Evolutionary conservation across 2,797 vertebrate species (phyloP).

Genomic region (Xerus rutilus): DNA sequence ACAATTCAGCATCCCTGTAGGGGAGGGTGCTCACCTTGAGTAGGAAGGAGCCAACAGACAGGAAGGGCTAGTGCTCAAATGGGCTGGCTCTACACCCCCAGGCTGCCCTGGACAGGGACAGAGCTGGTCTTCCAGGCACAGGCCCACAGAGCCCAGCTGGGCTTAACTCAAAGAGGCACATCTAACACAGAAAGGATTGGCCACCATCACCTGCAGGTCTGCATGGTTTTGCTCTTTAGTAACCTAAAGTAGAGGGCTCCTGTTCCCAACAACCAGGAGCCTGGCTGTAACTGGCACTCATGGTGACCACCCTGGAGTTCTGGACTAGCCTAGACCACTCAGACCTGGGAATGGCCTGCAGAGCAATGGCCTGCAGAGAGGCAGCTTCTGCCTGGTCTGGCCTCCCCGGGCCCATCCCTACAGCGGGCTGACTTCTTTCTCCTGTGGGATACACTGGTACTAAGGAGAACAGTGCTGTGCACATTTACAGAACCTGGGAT

Average conservation of each 20-base stretch:
- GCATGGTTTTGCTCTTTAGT: neutral
- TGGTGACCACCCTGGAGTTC: neutral
- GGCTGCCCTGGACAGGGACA: neutral
- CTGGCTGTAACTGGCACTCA: neutral
- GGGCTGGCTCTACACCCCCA: accelerated
- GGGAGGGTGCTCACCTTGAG: neutral
- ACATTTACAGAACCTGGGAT: constrained; percentile 60
- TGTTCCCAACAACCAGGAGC: neutral
- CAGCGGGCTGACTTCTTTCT: constrained; percentile 41
- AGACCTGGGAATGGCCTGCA: neutral
- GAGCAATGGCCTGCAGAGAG: neutral
- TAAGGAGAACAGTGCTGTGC: constrained; percentile 48
- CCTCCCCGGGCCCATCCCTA: neutral
- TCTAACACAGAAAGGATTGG: neutral
- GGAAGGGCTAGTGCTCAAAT: neutral
- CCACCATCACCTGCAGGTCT: neutral
- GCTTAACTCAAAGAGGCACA: neutral
- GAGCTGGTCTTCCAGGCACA: neutral
- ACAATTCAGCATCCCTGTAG: neutral
- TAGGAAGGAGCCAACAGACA: neutral
- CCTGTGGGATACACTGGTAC: neutral
- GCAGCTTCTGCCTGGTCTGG: neutral
- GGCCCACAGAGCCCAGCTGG: neutral
- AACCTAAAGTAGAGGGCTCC: neutral
- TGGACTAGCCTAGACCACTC: neutral